phyloP scores from a whole-genome alignment of 1,140 invertebrate genomes.

The Notospermus geniculatus region DNA sequence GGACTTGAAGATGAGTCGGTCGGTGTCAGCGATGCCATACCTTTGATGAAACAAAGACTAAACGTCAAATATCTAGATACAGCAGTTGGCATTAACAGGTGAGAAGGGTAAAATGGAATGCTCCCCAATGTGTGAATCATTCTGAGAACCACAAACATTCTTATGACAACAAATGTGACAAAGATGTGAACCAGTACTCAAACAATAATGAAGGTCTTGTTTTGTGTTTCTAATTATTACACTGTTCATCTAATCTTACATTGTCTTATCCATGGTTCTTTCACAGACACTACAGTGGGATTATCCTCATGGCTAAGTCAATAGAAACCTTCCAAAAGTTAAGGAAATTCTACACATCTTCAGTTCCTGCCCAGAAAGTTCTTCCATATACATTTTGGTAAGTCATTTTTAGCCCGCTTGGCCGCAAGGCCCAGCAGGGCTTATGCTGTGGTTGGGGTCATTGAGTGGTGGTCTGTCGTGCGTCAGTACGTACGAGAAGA shows the following conservation, averaged over 20 bases:
- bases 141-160: too few relatives aligned
- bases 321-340: background rate
- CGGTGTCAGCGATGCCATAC: background rate
- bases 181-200: background rate
- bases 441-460: too few relatives aligned
- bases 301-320: background rate
- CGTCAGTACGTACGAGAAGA: too few relatives aligned
- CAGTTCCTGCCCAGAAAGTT: background rate
- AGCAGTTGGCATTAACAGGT: background rate
- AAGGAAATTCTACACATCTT: background rate
- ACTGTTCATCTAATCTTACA: too few relatives aligned
- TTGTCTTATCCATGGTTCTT: too few relatives aligned
- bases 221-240: too few relatives aligned
- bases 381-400: conserved; percentile 3
- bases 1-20: background rate
- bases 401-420: too few relatives aligned
- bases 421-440: too few relatives aligned
- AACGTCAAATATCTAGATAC: background rate
- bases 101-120: too few relatives aligned
- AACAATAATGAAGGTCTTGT: background rate
- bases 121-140: too few relatives aligned
- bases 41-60: background rate
- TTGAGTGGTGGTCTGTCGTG: too few relatives aligned
- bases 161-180: too few relatives aligned
- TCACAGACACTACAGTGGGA: background rate